Conservation (phyloP, 2,113 vertebrate species). For the Pyrgilauda ruficollis region DNA sequence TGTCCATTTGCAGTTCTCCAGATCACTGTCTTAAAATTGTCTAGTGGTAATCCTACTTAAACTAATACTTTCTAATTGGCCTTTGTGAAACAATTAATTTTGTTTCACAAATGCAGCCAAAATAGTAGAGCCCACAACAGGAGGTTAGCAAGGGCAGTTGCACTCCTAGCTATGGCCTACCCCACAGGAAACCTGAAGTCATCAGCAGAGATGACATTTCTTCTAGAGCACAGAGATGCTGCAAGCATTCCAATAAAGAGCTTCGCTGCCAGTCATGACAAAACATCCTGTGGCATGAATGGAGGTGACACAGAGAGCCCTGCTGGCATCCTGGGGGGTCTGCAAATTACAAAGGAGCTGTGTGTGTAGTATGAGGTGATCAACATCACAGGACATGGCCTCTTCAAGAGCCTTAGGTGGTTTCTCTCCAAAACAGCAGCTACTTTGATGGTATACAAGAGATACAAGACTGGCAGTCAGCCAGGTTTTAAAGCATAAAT, state of each 20-base stretch:
- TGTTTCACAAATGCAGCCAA: slow-evolving; percentile 23
- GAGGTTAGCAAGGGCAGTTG: background rate
- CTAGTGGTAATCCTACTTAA: slow-evolving; percentile 28
- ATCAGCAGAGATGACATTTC: background rate
- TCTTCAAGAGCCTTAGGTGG: background rate
- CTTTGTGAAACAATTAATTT: slow-evolving; percentile 40
- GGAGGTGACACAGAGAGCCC: background rate
- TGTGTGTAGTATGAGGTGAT: background rate
- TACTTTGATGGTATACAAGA: background rate
- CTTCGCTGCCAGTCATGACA: background rate
- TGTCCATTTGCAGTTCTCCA: slow-evolving; percentile 48
- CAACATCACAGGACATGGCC: background rate
- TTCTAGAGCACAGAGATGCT: background rate
- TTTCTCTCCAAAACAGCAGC: slow-evolving; percentile 3
- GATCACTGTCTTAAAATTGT: slow-evolving; percentile 34
- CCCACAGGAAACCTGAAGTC: background rate
- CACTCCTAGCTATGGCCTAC: background rate
- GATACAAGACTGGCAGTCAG: background rate
- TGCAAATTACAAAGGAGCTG: background rate
- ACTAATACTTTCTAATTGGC: slow-evolving; percentile 52
- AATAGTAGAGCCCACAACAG: background rate
- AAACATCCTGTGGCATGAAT: background rate
- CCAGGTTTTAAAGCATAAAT: slow-evolving; percentile 22
- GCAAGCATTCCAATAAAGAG: background rate
- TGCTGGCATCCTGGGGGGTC: background rate